phyloP scores from a whole-genome alignment of 2,888 invertebrate genomes.

The Phortica okadai region DNA sequence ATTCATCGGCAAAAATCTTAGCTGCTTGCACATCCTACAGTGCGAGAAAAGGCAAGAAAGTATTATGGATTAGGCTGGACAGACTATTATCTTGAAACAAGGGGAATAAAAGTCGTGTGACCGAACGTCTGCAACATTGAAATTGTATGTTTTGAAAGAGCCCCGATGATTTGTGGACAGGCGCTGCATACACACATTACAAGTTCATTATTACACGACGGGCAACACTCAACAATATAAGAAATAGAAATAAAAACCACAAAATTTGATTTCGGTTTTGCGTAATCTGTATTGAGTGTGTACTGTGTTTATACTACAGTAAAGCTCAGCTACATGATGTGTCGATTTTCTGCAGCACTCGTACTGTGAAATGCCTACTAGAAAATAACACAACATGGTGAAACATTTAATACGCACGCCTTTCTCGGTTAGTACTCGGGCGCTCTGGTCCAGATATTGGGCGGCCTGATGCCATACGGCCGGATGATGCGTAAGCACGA shows the following conservation, averaged over 20 bases:
- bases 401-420: conserved; percentile 81
- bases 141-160: conserved; percentile 56
- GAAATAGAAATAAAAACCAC: conserved; percentile 32
- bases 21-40: conserved; percentile 92
- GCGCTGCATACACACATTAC: not conserved
- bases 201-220: conserved; percentile 52
- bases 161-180: conserved; percentile 46
- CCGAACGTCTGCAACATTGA: conserved; percentile 70
- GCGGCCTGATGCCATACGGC: conserved; percentile 99
- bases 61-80: not conserved
- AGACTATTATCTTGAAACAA: too few relatives aligned
- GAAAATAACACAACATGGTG: not conserved
- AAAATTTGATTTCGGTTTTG: conserved; percentile 51
- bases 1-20: conserved; percentile 95
- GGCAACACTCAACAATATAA: conserved; percentile 52
- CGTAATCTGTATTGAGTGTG: conserved; percentile 17
- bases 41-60: conserved; percentile 47
- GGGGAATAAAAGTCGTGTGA: conserved; percentile 61
- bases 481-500: conserved; percentile 97
- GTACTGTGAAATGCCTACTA: not conserved
- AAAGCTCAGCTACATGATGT: too few relatives aligned
- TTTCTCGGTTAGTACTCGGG: conserved; percentile 94
- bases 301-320: too few relatives aligned
- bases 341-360: too few relatives aligned
- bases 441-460: conserved; percentile 95